phyloP scores from a whole-genome alignment of 2,888 invertebrate species.

The Agrotis clavis region DNA sequence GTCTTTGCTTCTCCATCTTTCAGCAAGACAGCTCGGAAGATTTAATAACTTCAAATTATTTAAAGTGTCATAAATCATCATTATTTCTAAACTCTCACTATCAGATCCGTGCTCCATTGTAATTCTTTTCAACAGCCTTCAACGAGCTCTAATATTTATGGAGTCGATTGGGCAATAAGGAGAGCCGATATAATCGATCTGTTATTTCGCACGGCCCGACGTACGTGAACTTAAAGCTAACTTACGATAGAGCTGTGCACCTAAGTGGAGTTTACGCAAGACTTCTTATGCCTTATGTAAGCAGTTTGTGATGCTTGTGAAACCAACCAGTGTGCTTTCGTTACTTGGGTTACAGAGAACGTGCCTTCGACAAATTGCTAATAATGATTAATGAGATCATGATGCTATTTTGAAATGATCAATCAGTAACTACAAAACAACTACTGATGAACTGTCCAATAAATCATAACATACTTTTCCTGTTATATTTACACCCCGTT shows the following conservation, averaged over 20 bases:
- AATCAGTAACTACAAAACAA: constrained; percentile 29
- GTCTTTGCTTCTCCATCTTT: constrained; percentile 3
- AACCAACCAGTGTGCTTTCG: constrained; percentile 83
- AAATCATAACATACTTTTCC: constrained; percentile 12
- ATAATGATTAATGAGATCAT: constrained; percentile 77
- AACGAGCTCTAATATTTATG: constrained; percentile 59
- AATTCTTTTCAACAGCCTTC: constrained; percentile 55
- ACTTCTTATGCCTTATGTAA: constrained; percentile 83
- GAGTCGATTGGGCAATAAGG: constrained; percentile 69
- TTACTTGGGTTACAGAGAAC: constrained; percentile 77
- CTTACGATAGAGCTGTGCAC: constrained; percentile 80
- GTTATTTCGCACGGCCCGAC: constrained; percentile 79
- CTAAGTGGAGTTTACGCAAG: constrained; percentile 88
- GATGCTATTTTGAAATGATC: constrained; percentile 67
- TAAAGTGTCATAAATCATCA: constrained; percentile 39
- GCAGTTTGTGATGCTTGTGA: constrained; percentile 86
- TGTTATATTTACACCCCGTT: constrained; percentile 9
- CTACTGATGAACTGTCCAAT: constrained; percentile 17
- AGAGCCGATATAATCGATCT: constrained; percentile 74
- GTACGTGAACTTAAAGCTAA: constrained; percentile 86
- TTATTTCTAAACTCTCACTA: constrained; percentile 37
- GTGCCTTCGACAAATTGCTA: constrained; percentile 77
- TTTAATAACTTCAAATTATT: constrained; percentile 7
- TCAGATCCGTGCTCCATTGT: constrained; percentile 43
- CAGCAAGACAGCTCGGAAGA: neutral